Base-by-base conservation (phyloP, 2,888 invertebrate genomes). In the Apamea sordens region DNA sequence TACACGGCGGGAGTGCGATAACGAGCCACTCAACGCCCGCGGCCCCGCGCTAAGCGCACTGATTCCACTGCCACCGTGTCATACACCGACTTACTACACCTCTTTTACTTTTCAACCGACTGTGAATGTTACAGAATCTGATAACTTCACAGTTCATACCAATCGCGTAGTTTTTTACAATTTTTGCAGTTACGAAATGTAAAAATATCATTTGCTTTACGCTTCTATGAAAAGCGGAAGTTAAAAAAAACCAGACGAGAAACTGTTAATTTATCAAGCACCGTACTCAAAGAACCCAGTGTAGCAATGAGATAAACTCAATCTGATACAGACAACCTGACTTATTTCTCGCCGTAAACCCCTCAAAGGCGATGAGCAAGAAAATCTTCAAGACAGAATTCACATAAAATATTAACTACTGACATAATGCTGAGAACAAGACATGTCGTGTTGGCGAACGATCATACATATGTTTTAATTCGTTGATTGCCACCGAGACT, bases 21-120 rank as follows among this genome's bases (percentile, higher is more conserved):
- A 93, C 93, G 93, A 93, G 92, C 91, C 92, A 92, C 93, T 93
- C 88, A 89, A 91, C 84, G 86, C 86, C 87, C 88, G 78, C 85
- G 87, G 86, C 87, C 76, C 75, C 82, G 64, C 82, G 75, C 86
- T 90, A 87, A 89, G 90, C 90, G 88, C 90, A 88, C 88, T 86
- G 89, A 90, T 89, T 88, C 83, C 82, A 81, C 87, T 84, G 82
- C 85, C 81, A 84, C 73, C 79, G 53, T 73, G 82, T 80, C 84
- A 82, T 79, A 79, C 79, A 77, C 67, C 41, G 65, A 65, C 78
- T 84, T 79, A 77, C 77, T 79, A 67, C 73, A 77, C 73, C 81
- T 77, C 77, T 79, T 82, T 73, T 80, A 76, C 88, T 73, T 85
- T 82, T 79, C 85, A 89, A 80, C 80, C 73, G 63, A 76, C 87